Base-by-base conservation (phyloP, 2,797 vertebrate species). In the Anabacerthia variegaticeps region DNA sequence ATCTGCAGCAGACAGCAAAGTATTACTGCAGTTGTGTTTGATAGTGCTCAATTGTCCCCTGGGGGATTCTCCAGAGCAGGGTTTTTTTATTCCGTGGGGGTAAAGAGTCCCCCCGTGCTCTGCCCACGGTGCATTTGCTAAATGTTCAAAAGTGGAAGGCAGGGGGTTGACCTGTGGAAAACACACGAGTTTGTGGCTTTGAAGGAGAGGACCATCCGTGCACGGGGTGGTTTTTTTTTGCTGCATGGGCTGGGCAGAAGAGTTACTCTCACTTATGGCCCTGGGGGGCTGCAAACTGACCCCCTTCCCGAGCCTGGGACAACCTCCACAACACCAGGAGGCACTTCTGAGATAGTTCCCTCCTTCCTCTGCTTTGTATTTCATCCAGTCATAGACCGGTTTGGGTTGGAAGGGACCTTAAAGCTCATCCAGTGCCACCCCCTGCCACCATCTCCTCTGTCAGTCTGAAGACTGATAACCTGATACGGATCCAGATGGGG, bases 11-110 rank as follows among this genome's bases (percentile, higher is more conserved):
- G 92, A 97, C 93, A 95, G 77, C 78, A 90, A 97, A 90, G 97
- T 96, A 96, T 97, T 96, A 96, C 97, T 97, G 97, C 94, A 94
- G 96, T 95, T 95, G 95, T 88, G 95, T 71, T 96, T 96, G 96
- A 95, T 96, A 95, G 96, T 92, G 92, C 90, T 97, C 96, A 95
- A 94, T 97, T 65, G 96, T 97, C 94, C 97, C 96, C 91, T 8
- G 24, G 96, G 96, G 96, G 90, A 96, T 95, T 94, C 93, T 88
- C 74, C 85, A 16, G 56, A 72, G 92, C 82, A 1, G 72, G 2
- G 23, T 34, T 30, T 65, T 62, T 46, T 74, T 67, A 89, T 85
- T 54, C 61, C 14, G 0, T 30, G 43, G 90, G 78, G 82, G 72
- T 8, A 34, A 75, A 48, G 62, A 58, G 54, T 75, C 75, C 74